phyloP scores from a whole-genome alignment of 1,140 invertebrate species.

The Lineus longissimus region DNA sequence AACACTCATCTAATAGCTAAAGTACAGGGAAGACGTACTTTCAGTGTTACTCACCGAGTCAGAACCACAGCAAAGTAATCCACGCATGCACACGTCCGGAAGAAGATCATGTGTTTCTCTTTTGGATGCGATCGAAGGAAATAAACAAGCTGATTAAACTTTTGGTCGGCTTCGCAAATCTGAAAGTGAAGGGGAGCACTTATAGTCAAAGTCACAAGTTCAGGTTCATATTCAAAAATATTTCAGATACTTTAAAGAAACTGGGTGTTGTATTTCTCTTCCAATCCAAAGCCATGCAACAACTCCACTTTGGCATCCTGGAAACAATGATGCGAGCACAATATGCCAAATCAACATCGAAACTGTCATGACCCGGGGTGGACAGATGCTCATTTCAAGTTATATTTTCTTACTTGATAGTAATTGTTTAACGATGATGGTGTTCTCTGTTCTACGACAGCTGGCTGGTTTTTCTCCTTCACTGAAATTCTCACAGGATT shows the following conservation, averaged over 20 bases:
- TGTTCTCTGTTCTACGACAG: slow-evolving; percentile 60
- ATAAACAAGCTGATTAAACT: slow-evolving; percentile 69
- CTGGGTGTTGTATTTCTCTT: no score
- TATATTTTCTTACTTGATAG: slow-evolving; percentile 61
- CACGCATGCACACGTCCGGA: slow-evolving; percentile 93
- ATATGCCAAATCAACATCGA: no score
- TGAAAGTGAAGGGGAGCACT: slow-evolving; percentile 24
- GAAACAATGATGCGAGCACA: no score
- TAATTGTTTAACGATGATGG: slow-evolving; percentile 80
- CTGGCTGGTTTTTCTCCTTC: slow-evolving; percentile 67
- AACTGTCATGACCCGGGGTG: no score
- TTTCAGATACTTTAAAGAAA: no score
- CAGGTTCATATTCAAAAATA: no score
- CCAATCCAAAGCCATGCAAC: no score
- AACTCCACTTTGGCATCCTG: no score
- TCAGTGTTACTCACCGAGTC: slow-evolving; percentile 54
- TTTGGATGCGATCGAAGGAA: slow-evolving; percentile 66
- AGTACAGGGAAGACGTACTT: no score
- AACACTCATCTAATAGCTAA: no score
- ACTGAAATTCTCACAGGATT: slow-evolving; percentile 91
- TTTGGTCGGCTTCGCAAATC: slow-evolving; percentile 70
- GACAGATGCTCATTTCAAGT: no score
- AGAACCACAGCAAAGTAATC: slow-evolving; percentile 85
- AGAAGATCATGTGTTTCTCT: slow-evolving; percentile 87
- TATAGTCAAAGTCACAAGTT: background rate